These are phyloP conservation scores for Spodoptera exigua DNA, from an alignment of 2,888 invertebrate species.

Conservation along the genomic window DNA sequence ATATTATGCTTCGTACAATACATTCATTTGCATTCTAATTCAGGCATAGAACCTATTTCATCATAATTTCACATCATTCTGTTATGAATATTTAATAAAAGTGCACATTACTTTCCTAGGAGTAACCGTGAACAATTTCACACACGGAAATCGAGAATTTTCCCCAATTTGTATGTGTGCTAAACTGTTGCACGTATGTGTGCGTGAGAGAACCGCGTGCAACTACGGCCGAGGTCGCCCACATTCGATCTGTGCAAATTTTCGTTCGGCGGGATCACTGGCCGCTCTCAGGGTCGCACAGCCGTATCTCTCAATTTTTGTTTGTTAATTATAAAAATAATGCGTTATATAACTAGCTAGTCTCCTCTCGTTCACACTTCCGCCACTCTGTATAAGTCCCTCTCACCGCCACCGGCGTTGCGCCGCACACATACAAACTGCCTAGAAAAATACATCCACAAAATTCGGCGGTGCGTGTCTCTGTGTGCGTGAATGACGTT, in stretches of 20 bases:
- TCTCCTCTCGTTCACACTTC: conserved; percentile 67
- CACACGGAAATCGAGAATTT: conserved; percentile 84
- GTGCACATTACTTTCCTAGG: conserved; percentile 27
- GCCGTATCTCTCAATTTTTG: conserved; percentile 88
- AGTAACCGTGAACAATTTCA: conserved; percentile 37
- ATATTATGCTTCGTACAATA: neutral
- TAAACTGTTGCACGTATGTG: conserved; percentile 56
- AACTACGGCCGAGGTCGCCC: conserved; percentile 88
- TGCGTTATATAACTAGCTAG: conserved; percentile 86
- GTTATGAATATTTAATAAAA: conserved; percentile 22
- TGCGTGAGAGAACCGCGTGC: conserved; percentile 77
- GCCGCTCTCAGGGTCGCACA: conserved; percentile 84
- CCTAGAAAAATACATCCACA: conserved; percentile 87
- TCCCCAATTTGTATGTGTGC: conserved; percentile 64
- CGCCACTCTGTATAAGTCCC: conserved; percentile 53
- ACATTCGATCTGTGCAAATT: conserved; percentile 89
- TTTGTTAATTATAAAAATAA: conserved; percentile 90
- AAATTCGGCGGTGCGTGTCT: conserved; percentile 80
- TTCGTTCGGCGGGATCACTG: conserved; percentile 85
- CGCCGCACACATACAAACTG: conserved; percentile 77
- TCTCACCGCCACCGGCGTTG: conserved; percentile 73
- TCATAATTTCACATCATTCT: conserved; percentile 13
- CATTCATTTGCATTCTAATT: conserved; percentile 5
- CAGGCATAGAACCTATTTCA: conserved; percentile 4
- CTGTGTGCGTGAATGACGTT: conserved; percentile 88